Base-by-base conservation (phyloP, 2,797 vertebrate species). In the Chaetodon trifasciatus region DNA sequence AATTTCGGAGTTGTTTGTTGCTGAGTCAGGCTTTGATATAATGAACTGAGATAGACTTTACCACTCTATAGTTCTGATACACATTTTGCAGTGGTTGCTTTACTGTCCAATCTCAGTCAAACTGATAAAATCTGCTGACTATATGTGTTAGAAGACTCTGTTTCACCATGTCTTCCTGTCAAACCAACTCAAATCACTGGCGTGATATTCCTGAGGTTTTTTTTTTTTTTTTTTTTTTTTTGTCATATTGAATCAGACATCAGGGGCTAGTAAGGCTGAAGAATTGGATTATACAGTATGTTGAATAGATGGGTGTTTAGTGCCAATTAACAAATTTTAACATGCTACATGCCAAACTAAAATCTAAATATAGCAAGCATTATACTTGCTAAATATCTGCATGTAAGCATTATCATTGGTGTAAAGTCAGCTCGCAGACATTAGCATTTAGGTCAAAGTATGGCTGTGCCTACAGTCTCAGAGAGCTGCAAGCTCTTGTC, bases 101-200 rank as follows among this genome's bases (percentile, higher is more conserved):
- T 32, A 65, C 13, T 6, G 23, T 79, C 62, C 39, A 15, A 67
- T 17, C 19, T 42, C 32, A 56, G 35, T 80, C 37, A 64, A 40
- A 66, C 60, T 44, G 28, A 67, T 42, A 8, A 47, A 74, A 79
- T 77, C 61, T 71, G 75, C 63, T 70, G 72, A 82, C 53, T 64
- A 4, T 37, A 67, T 28, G 17, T 46, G 49, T 50, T 62, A 15
- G 56, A 66, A 79, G 69, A 64, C 12, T 44, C 12, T 49, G 44
- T 74, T 78, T 62, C 46, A 71, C 50, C 10, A 6, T 57, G 61
- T 69, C 78, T 82, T 86, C 74, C 78, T 53, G 24, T 79, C 70
- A 89, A 40, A 23, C 12, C n/a, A 53, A 44, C 76, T 74, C 67
- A 64, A 90, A 79, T 70, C 63, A 37, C 68, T 81, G 50, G 40